A percentile compares a stretch with the other conserved stretches of the same genome.
phyloP scores from a whole-genome alignment of 1,140 invertebrate species.

The Coelopa frigida region DNA sequence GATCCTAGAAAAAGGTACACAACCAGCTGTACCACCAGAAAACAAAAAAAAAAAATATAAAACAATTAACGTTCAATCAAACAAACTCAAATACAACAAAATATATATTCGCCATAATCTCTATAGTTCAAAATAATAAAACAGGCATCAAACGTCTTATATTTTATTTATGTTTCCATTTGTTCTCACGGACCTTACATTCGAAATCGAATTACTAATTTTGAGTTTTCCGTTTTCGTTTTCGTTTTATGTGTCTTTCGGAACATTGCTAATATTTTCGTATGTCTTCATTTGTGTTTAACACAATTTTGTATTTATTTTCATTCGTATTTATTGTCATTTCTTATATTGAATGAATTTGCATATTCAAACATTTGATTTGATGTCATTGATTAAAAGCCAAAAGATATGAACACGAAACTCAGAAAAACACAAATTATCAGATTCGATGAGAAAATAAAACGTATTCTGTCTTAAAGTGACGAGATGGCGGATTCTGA shows the following conservation, averaged over 20 bases:
- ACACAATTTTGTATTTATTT: constrained; percentile 12
- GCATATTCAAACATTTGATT: constrained; percentile 34
- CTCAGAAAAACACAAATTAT: no score
- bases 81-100: constrained; percentile 23
- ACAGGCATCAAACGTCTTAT: no score
- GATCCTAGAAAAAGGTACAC: constrained; percentile 95
- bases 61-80: constrained; percentile 19
- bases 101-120: not conserved
- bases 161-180: no score
- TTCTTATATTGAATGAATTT: constrained; percentile 26
- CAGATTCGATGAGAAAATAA: no score
- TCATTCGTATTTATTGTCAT: constrained; percentile 18
- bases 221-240: no score
- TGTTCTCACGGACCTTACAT: no score
- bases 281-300: constrained; percentile 12
- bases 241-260: not conserved
- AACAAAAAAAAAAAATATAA: constrained; percentile 22
- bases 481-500: no score
- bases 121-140: not conserved
- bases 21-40: constrained; percentile 30
- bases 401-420: no score
- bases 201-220: constrained; percentile 1
- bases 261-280: not conserved
- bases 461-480: no score
- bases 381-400: no score